A percentile compares a stretch with the other conserved stretches of the same genome.
Conservation (phyloP, 2,888 invertebrate species). For the Cremastinae sp. region DNA sequence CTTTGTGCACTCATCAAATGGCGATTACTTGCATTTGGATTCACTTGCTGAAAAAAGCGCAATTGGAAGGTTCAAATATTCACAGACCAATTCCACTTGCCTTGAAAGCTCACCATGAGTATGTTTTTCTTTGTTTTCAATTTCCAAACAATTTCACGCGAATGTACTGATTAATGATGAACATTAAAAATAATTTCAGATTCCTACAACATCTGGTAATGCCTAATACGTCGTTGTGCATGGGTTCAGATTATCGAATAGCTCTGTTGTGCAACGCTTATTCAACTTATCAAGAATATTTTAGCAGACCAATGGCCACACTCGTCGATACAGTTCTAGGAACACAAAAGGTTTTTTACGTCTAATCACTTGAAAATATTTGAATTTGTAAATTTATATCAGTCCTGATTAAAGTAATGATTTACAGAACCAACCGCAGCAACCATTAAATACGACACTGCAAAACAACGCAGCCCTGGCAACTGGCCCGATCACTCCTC, state of each 20-base stretch:
- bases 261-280: constrained; percentile 97
- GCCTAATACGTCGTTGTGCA: constrained; percentile 86
- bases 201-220: constrained; percentile 92
- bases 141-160: neutral
- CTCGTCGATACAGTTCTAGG: constrained; percentile 93
- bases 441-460: constrained; percentile 78
- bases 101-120: constrained; percentile 92
- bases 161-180: too few species aligned
- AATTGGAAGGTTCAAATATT: constrained; percentile 90
- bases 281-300: constrained; percentile 95
- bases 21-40: constrained; percentile 98
- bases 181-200: constrained; percentile 81
- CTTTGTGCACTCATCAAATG: constrained; percentile 94
- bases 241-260: constrained; percentile 94
- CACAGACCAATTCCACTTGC: constrained; percentile 89
- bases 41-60: constrained; percentile 96
- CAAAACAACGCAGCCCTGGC: constrained; percentile 81
- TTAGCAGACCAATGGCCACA: constrained; percentile 94
- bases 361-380: neutral
- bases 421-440: constrained; percentile 80
- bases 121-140: constrained; percentile 74
- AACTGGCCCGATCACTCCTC: constrained; percentile 89
- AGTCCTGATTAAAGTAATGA: neutral
- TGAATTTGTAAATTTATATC: neutral
- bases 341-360: constrained; percentile 81